Evolutionary conservation across 2,797 vertebrate genomes (phyloP), one percentile per base, ranked within the genome.

Genomic region (Sebastes kiyomatsui): DNA sequence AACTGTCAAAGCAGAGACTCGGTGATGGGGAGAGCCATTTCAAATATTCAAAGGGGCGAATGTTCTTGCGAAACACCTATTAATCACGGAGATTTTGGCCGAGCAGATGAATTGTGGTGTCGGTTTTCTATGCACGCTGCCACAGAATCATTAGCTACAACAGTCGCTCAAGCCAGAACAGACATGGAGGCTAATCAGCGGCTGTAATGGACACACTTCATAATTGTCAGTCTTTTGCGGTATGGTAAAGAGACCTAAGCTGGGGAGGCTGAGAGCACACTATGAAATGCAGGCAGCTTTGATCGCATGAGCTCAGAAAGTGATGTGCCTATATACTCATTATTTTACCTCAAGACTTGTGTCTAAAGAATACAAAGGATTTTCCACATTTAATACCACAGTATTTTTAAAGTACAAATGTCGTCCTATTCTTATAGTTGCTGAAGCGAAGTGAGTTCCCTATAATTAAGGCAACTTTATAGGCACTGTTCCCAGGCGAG

Each of bases 181-280:
- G 91, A 91, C 92, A 88, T 72, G 81, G 88, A 82, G 94, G 90
- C 94, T 95, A 96, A 96, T 96, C 95, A 95, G 92, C 90, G 56
- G 85, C 91, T 81, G 87, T 96, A 96, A 96, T 96, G 94, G 96
- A 95, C 94, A 95, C 90, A 94, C 94, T 96, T 96, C 94, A 95
- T 96, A 95, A 96, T 93, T 95, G 95, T 96, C 95, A 95, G 86
- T 91, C 92, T 89, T 88, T 86, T 79, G 52, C 83, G 69, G 88
- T 82, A 81, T 55, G 78, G 83, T 88, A 67, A 85, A 27, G 75
- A 91, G 86, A 85, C 75, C 73, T 81, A 72, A 74, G 78, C 82
- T 65, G 67, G 33, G 68, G 71, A 91, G 86, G 88, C 81, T 75
- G 84, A 77, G 72, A 72, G 85, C 85, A 72, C 60, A 61, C 84